Percentiles rank a stretch among this genome's conserved stretches.
Conservation (phyloP, 2,888 invertebrate genomes). For the Andrena bicolor region DNA sequence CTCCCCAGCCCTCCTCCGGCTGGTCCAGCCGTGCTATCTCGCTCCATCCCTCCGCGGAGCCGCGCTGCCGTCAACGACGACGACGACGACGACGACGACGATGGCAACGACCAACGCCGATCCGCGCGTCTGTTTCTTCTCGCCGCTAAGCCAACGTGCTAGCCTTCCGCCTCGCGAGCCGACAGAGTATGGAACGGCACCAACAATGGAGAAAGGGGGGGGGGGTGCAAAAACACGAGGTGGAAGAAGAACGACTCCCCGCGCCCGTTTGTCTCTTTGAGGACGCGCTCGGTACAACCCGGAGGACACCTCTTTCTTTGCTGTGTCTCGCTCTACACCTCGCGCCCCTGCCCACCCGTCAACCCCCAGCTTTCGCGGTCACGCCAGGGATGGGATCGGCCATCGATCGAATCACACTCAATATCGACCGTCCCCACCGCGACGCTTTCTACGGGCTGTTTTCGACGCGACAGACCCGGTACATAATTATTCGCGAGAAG, state of each 20-base stretch:
- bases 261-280: slow-evolving; percentile 30
- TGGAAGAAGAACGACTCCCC: slow-evolving; percentile 32
- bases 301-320: slow-evolving; percentile 18
- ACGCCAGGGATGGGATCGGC: background rate
- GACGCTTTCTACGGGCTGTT: background rate
- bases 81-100: background rate
- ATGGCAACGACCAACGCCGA: slow-evolving; percentile 12
- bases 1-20: slow-evolving; percentile 35
- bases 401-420: slow-evolving; percentile 49
- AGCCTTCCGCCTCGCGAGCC: slow-evolving; percentile 5
- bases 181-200: background rate
- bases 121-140: slow-evolving; percentile 56
- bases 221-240: slow-evolving; percentile 25
- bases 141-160: slow-evolving; percentile 34
- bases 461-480: background rate
- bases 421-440: slow-evolving; percentile 14
- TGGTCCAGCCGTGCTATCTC: slow-evolving; percentile 28
- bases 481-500: slow-evolving; percentile 43
- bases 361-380: background rate
- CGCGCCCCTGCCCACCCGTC: background rate
- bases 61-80: slow-evolving; percentile 34
- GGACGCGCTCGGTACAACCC: background rate
- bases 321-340: background rate
- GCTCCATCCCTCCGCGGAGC: background rate
- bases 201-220: background rate